These are phyloP conservation scores for Papilio demoleus DNA, from an alignment of 2,888 invertebrate genomes.

Conservation along the genomic window DNA sequence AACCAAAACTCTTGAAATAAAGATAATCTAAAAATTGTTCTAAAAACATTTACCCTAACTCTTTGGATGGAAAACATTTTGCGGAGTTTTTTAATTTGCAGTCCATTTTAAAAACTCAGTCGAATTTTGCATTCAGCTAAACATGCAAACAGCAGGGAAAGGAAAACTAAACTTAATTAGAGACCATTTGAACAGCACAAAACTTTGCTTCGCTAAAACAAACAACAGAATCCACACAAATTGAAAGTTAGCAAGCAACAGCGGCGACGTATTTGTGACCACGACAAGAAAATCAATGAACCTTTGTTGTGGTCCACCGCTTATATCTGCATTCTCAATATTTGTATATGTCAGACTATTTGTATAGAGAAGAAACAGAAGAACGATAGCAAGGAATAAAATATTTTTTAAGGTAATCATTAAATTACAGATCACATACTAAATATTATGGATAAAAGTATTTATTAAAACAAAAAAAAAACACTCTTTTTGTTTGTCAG, in stretches of 20 bases:
- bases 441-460: too few species aligned
- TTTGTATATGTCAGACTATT: constrained; percentile 4
- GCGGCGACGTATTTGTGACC: constrained; percentile 23
- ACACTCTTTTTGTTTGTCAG: too few species aligned
- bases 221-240: constrained; percentile 21
- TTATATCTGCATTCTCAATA: constrained; percentile 1
- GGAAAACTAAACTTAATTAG: constrained; percentile 21
- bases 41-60: neutral
- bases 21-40: too few species aligned
- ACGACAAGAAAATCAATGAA: constrained; percentile 22
- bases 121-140: constrained; percentile 5
- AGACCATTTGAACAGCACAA: constrained; percentile 13
- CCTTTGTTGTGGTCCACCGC: constrained; percentile 17
- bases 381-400: too few species aligned
- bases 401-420: too few species aligned
- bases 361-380: too few species aligned
- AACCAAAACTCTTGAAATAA: too few species aligned
- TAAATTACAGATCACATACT: too few species aligned
- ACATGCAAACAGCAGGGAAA: constrained; percentile 1
- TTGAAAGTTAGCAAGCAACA: constrained; percentile 23
- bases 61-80: neutral
- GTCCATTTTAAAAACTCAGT: constrained; percentile 17
- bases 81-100: neutral
- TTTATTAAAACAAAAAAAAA: too few species aligned
- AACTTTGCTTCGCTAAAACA: constrained; percentile 23